phyloP scores from a whole-genome alignment of 1,140 invertebrate genomes.

The Rhyacophila brunnea region DNA sequence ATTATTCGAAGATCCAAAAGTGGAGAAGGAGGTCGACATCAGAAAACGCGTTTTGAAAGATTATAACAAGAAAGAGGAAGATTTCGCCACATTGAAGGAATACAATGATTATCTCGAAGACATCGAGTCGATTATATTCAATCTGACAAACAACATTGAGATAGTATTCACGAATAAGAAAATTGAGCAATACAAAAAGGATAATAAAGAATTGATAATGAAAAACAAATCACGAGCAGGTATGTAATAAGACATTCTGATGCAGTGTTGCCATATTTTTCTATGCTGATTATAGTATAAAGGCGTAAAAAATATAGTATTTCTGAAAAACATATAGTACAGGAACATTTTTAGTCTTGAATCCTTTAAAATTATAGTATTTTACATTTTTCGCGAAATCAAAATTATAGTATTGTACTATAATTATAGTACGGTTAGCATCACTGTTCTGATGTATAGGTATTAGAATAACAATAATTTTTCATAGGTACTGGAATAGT shows the following conservation, averaged over 20 bases:
- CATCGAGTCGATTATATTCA: slow-evolving; percentile 88
- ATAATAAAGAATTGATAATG: slow-evolving; percentile 87
- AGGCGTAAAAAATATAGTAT: too few species aligned
- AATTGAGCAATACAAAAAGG: slow-evolving; percentile 93
- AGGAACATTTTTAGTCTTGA: too few species aligned
- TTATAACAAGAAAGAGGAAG: slow-evolving; percentile 90
- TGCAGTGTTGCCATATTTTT: too few species aligned
- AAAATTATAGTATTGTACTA: too few species aligned
- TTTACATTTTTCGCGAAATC: too few species aligned
- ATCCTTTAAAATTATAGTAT: too few species aligned
- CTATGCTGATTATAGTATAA: too few species aligned
- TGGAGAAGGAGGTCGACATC: slow-evolving; percentile 98
- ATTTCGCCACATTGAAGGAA: slow-evolving; percentile 76
- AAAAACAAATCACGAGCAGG: slow-evolving; percentile 80
- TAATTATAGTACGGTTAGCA: too few species aligned
- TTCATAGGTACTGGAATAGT: too few species aligned
- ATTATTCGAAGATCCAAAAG: slow-evolving; percentile 91
- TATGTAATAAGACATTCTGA: slow-evolving; percentile 14
- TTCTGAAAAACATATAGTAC: too few species aligned
- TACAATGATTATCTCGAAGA: slow-evolving; percentile 95
- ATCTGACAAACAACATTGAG: slow-evolving; percentile 89
- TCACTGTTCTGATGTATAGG: too few species aligned
- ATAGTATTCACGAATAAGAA: slow-evolving; percentile 84
- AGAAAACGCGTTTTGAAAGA: slow-evolving; percentile 84
- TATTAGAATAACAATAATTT: too few species aligned